Evolutionary conservation across 2,797 vertebrate species (phyloP).

Genomic region (Sphaeramia orbicularis): DNA sequence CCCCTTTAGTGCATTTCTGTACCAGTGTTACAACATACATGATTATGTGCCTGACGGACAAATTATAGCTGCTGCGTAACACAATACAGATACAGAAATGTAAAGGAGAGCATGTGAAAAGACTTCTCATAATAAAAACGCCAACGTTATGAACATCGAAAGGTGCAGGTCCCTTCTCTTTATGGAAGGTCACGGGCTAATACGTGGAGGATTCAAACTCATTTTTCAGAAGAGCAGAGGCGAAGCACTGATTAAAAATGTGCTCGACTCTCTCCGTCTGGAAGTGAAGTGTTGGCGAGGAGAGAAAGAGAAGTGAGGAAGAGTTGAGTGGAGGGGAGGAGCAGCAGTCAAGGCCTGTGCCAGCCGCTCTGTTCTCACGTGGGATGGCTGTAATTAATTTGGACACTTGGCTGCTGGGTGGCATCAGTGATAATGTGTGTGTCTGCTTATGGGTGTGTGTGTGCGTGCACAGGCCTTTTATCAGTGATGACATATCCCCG

Average conservation of each 20-base stretch:
- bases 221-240: constrained; percentile 22
- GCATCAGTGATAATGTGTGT: constrained; percentile 67
- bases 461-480: constrained; percentile 50
- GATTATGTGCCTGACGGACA: not conserved
- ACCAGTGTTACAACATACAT: constrained; percentile 9
- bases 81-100: constrained; percentile 15
- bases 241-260: constrained; percentile 50
- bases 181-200: constrained; percentile 9
- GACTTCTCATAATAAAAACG: constrained; percentile 25
- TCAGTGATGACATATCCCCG: constrained; percentile 68
- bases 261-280: constrained; percentile 12
- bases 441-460: constrained; percentile 1
- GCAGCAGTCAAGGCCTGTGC: constrained; percentile 70
- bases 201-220: constrained; percentile 5
- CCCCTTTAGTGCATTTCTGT: constrained; percentile 1
- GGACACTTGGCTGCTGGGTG: constrained; percentile 77
- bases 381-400: constrained; percentile 83
- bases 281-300: constrained; percentile 44
- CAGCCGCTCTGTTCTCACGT: constrained; percentile 74
- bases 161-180: not conserved
- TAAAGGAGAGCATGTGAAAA: not conserved
- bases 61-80: not conserved
- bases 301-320: constrained; percentile 33
- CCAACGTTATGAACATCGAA: not conserved
- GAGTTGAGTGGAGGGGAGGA: constrained; percentile 64